A percentile compares a stretch with the other conserved stretches of the same genome.
Conservation (phyloP, 2,888 invertebrate species). For the Limnephilus lunatus region DNA sequence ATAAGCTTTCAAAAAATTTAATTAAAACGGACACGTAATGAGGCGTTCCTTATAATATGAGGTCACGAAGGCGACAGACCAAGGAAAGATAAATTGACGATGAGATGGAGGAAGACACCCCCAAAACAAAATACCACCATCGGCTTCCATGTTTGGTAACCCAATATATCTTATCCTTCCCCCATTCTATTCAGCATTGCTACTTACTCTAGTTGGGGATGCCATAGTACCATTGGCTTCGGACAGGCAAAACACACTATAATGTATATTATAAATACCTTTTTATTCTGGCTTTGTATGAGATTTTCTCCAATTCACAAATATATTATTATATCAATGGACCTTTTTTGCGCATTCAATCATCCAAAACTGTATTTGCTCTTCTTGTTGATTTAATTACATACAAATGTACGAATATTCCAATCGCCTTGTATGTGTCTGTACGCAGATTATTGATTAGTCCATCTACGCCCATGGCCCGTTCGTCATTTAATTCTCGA, state of each 20-base stretch:
- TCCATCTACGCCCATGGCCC: constrained; percentile 17
- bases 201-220: too few species aligned
- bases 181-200: too few species aligned
- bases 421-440: neutral
- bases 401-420: neutral
- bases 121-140: too few species aligned
- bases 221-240: too few species aligned
- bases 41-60: neutral
- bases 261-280: too few species aligned
- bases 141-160: too few species aligned
- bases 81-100: neutral
- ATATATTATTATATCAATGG: neutral
- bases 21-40: neutral
- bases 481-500: constrained; percentile 39
- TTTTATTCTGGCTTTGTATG: neutral
- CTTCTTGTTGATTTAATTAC: neutral
- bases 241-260: too few species aligned
- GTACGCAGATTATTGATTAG: neutral
- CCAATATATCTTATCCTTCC: too few species aligned
- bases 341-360: neutral
- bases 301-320: neutral
- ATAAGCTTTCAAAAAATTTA: neutral
- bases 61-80: neutral
- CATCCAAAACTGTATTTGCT: neutral
- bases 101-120: neutral